Evolutionary conservation across 2,888 invertebrate species (phyloP).

Genomic region (Plebejus argus): DNA sequence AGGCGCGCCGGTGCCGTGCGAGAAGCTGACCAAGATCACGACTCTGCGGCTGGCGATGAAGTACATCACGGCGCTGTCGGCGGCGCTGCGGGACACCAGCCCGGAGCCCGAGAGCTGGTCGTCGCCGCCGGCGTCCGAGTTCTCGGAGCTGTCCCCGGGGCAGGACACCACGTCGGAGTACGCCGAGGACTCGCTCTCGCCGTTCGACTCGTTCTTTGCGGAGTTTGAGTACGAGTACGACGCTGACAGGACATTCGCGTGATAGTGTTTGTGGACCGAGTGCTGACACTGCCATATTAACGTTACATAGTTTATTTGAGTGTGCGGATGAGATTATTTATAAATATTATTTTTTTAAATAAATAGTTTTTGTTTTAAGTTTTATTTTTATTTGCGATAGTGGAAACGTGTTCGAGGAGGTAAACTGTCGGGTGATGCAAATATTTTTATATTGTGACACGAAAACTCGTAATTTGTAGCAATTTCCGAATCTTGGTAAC

Average conservation of each 20-base stretch:
- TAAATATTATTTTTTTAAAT: conserved; percentile 63
- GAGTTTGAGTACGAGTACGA: conserved; percentile 76
- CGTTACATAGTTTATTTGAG: conserved; percentile 59
- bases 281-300: conserved; percentile 70
- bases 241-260: conserved; percentile 74
- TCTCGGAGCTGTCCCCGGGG: conserved; percentile 76
- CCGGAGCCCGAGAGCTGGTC: conserved; percentile 68
- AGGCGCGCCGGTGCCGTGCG: conserved; percentile 81
- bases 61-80: conserved; percentile 89
- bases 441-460: neutral
- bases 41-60: conserved; percentile 93
- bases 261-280: conserved; percentile 57
- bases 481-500: neutral
- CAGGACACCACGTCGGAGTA: conserved; percentile 75
- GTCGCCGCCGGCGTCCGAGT: conserved; percentile 75
- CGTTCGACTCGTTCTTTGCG: conserved; percentile 79
- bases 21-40: conserved; percentile 94
- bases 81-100: conserved; percentile 79
- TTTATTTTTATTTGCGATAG: conserved; percentile 45
- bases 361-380: conserved; percentile 73
- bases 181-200: conserved; percentile 79
- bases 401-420: neutral
- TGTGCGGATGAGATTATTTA: conserved; percentile 66
- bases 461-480: neutral
- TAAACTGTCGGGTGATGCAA: neutral